Percentiles rank a stretch among this genome's conserved stretches.
Evolutionary conservation across 2,888 invertebrate species (phyloP).

Genomic region (Fragum sueziense): DNA sequence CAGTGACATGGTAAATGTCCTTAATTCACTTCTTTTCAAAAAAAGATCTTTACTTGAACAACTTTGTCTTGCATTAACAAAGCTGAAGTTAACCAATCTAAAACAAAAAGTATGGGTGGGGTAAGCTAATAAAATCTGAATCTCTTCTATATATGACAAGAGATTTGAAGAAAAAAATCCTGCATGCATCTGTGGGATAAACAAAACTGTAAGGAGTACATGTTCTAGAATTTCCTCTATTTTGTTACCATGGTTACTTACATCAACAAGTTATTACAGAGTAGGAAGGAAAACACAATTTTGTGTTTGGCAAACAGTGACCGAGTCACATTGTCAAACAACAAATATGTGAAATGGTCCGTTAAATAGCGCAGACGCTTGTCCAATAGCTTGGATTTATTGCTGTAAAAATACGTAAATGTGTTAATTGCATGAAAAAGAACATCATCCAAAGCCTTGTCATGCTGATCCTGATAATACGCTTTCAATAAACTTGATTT

Average conservation of each 20-base stretch:
- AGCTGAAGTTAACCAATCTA: neutral
- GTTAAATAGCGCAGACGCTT: slow-evolving; percentile 89
- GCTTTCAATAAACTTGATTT: neutral
- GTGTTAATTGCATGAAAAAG: neutral
- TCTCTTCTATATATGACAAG: neutral
- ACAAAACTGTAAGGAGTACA: slow-evolving; percentile 10
- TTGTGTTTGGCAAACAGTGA: slow-evolving; percentile 98
- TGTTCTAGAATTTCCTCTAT: neutral
- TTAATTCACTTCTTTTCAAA: no score
- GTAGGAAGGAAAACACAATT: slow-evolving; percentile 93
- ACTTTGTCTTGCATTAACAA: no score
- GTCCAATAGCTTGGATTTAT: slow-evolving; percentile 88
- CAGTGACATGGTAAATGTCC: no score
- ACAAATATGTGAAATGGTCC: slow-evolving; percentile 92
- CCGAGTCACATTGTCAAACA: slow-evolving; percentile 95
- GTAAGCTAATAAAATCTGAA: neutral
- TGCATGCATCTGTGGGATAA: slow-evolving; percentile 5
- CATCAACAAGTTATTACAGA: slow-evolving; percentile 85
- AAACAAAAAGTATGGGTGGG: neutral
- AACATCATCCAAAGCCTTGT: neutral
- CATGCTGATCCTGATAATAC: no score
- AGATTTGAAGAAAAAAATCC: neutral
- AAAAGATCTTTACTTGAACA: no score
- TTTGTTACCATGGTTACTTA: slow-evolving; percentile 70
- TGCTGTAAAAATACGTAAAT: slow-evolving; percentile 76